Conservation (phyloP, 2,888 invertebrate genomes). For the Andrena fulva region DNA sequence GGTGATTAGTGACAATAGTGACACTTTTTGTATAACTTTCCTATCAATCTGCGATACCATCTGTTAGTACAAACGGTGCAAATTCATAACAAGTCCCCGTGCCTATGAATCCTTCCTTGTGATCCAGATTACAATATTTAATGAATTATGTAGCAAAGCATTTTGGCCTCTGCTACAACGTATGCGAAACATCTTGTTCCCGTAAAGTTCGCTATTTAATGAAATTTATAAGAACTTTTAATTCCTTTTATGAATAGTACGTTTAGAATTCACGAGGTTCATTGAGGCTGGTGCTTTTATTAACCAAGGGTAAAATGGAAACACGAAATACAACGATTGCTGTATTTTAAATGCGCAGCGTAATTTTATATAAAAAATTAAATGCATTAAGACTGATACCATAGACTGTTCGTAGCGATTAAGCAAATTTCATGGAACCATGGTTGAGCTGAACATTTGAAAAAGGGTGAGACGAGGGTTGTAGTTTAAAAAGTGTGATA, state of each 20-base stretch:
- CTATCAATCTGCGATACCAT: background rate
- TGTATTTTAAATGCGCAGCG: background rate
- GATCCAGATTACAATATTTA: background rate
- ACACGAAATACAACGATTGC: background rate
- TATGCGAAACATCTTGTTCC: background rate
- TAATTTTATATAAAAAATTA: conserved; percentile 28
- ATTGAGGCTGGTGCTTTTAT: background rate
- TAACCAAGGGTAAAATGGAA: background rate
- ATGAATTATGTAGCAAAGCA: background rate
- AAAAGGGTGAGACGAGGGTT: conserved; percentile 7
- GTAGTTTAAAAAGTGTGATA: background rate
- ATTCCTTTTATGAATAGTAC: background rate
- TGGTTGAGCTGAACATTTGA: background rate
- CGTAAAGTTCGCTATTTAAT: background rate
- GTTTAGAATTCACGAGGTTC: background rate
- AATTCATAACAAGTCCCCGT: conserved; percentile 5
- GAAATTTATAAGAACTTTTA: background rate
- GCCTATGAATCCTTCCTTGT: background rate
- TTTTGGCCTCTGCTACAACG: background rate
- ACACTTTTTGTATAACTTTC: conserved; percentile 1
- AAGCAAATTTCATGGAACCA: conserved; percentile 29
- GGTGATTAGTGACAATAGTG: conserved; percentile 13
- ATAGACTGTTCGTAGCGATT: conserved; percentile 52
- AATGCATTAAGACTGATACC: conserved; percentile 51
- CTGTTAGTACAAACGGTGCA: conserved; percentile 43